Evolutionary conservation across 2,113 vertebrate species (phyloP), one percentile per base, ranked within the genome.

Genomic region (Oostethus manadensis): DNA sequence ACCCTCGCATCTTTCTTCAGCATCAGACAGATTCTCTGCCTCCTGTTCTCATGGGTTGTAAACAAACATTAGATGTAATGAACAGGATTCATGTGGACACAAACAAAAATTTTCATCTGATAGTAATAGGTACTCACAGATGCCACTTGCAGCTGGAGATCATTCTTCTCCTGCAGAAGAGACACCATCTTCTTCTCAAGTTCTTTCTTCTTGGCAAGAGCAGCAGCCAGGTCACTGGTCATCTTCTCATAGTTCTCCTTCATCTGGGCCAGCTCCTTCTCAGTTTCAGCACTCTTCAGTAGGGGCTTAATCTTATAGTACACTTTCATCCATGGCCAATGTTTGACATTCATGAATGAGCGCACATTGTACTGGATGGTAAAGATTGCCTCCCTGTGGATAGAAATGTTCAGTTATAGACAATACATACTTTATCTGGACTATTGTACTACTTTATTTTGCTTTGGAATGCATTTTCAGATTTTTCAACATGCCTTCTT

Each of bases 261-360:
- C 80, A 82, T 82, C 16, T 70, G 26, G 1, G 10, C 8, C 38
- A 82, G 60, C 58, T 82, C 80, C 56, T 78, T 78, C 64, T 78
- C 76, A 59, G 76, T 78, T 61, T 84, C 81, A 66, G 81, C 81
- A 42, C 56, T 79, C 71, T 81, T 75, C 51, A 81, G 79, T 64
- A 84, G 63, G 70, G 82, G 82, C 63, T 84, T 84, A 70, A 84
- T 84, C 77, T 84, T 84, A 74, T 82, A 84, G 73, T 84, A 84
- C 26, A 84, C 82, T 66, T 84, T 84, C 82, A 84, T 84, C 82
- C 82, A 84, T 80, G 79, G 79, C 82, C 82, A 84, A 59, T 80
- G 70, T 68, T 84, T 84, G 18, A 84, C 82, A 78, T 84, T 84
- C 74, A 76, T 84, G 69, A 84, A 84, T 64, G 82, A 84, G 54